Conservation (phyloP, 2,797 vertebrate species). For the Petrocephalus sullivani region DNA sequence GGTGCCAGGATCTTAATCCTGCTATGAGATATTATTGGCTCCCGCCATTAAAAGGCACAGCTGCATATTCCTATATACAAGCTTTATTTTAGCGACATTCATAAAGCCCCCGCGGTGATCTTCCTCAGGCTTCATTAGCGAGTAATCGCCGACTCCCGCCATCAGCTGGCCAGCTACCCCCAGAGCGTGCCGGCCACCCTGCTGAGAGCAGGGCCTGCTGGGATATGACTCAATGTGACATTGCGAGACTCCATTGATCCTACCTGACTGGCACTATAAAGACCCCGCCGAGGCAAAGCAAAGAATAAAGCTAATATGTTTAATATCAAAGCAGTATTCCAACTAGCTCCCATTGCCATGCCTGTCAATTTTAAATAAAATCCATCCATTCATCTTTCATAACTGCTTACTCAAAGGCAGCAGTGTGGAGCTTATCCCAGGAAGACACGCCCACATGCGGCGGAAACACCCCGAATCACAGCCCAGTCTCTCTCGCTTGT, state of each 20-base stretch:
- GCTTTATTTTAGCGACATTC: not conserved
- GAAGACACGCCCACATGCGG: not conserved
- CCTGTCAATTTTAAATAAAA: not conserved
- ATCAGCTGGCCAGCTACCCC: not conserved
- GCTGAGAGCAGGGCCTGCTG: not conserved
- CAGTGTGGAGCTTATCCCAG: not conserved
- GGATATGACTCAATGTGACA: not conserved
- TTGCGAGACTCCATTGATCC: not conserved
- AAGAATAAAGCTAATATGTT: constrained; percentile 4
- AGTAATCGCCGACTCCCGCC: not conserved
- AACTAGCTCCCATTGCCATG: not conserved
- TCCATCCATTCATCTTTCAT: not conserved
- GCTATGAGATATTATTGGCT: not conserved
- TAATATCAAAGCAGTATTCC: not conserved
- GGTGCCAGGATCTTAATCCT: not conserved
- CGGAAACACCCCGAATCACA: not conserved
- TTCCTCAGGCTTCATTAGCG: not conserved
- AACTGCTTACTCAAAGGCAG: not conserved
- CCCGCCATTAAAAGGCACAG: not conserved
- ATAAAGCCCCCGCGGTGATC: not conserved
- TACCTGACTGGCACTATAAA: constrained; percentile 8
- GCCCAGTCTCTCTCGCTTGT: not conserved
- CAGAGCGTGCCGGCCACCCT: not conserved
- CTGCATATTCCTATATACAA: not conserved
- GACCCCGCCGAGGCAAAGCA: not conserved